Percentiles rank a stretch among this genome's conserved stretches.
Conservation (phyloP, 2,888 invertebrate genomes). For the Drosophila nr. perissopoda region DNA sequence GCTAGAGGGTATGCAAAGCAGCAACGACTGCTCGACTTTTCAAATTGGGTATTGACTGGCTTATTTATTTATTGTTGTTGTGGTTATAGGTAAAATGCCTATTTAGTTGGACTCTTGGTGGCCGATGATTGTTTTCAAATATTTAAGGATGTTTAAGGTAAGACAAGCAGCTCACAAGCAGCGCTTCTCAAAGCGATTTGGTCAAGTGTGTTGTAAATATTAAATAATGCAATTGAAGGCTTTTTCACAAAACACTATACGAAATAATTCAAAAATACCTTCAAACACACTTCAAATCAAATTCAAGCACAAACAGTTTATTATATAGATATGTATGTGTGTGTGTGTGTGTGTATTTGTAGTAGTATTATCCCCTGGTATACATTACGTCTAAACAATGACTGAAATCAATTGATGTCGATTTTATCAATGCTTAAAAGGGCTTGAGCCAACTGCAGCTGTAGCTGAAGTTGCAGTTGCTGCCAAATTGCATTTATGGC, state of each 20-base stretch:
- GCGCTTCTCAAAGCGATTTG: constrained; percentile 6
- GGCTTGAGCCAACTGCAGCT: constrained; percentile 9
- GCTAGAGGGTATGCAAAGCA: constrained; percentile 23
- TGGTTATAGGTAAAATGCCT: constrained; percentile 24
- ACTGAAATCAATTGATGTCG: constrained; percentile 73
- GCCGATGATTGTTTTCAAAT: constrained; percentile 54
- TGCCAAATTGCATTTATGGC: constrained; percentile 79
- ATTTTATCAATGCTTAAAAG: constrained; percentile 63
- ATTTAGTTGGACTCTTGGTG: constrained; percentile 9
- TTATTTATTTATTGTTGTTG: constrained; percentile 32
- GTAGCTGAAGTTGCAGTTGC: constrained; percentile 40
- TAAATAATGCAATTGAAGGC: constrained; percentile 3
- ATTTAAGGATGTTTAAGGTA: constrained; percentile 28
- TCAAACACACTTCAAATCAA: constrained; percentile 1
- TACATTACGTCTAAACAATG: constrained; percentile 60
- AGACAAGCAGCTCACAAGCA: constrained; percentile 19
- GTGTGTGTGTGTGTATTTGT: neutral
- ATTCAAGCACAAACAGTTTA: constrained; percentile 1
- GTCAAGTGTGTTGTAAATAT: constrained; percentile 8
- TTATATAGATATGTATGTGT: neutral
- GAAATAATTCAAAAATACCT: constrained; percentile 5
- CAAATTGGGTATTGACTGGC: constrained; percentile 40
- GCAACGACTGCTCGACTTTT: constrained; percentile 50
- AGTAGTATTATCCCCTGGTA: constrained; percentile 12
- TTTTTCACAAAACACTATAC: neutral